These are phyloP conservation scores for Latheticus oryzae DNA, from an alignment of 2,888 invertebrate species.

Conservation along the genomic window DNA sequence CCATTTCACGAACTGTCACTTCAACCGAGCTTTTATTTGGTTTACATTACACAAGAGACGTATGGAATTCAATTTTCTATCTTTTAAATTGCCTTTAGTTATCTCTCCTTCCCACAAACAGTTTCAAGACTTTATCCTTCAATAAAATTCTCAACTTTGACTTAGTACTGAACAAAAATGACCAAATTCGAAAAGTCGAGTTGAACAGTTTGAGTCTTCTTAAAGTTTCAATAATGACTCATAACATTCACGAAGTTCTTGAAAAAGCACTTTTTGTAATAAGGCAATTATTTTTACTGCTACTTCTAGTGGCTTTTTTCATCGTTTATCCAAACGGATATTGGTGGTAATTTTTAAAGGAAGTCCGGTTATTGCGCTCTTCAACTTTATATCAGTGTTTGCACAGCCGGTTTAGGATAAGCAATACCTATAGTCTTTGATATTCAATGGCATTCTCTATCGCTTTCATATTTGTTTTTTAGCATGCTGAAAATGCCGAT, in stretches of 20 bases:
- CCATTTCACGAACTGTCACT: slow-evolving; percentile 14
- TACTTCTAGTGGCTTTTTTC: slow-evolving; percentile 25
- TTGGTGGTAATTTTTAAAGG: slow-evolving; percentile 32
- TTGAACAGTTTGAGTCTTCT: no score
- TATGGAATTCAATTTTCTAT: slow-evolving; percentile 17
- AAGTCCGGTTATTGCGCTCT: slow-evolving; percentile 15
- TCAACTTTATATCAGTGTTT: slow-evolving; percentile 33
- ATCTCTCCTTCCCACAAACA: no score
- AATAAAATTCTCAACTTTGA: no score
- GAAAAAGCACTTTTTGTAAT: slow-evolving; percentile 6
- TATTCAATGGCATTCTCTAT: slow-evolving; percentile 11
- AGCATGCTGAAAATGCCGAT: slow-evolving; percentile 1
- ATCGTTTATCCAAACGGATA: slow-evolving; percentile 33
- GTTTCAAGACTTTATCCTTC: no score
- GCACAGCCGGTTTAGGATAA: slow-evolving; percentile 32
- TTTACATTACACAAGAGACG: slow-evolving; percentile 12
- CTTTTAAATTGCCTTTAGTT: no score
- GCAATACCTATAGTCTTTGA: slow-evolving; percentile 30
- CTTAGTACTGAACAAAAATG: no score
- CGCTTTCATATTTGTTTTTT: slow-evolving; percentile 7
- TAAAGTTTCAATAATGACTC: not conserved
- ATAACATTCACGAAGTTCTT: slow-evolving; percentile 1
- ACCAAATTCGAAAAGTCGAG: no score
- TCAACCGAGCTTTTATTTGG: slow-evolving; percentile 14
- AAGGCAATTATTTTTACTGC: slow-evolving; percentile 37